Conservation (phyloP, 1,140 invertebrate species). For the Dryas iulia region DNA sequence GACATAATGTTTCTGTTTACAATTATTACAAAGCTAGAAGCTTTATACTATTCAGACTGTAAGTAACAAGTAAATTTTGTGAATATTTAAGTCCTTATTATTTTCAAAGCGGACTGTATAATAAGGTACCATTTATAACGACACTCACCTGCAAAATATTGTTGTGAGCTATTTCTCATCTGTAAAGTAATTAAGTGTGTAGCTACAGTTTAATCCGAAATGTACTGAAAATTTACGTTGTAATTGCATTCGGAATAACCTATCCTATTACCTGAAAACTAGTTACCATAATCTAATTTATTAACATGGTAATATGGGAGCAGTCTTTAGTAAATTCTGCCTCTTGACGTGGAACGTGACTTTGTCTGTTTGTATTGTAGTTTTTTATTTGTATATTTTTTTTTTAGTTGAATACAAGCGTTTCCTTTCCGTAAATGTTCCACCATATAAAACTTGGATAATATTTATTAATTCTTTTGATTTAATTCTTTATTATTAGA, state of each 20-base stretch:
- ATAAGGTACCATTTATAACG: background rate
- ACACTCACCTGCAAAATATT: background rate
- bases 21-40: background rate
- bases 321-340: background rate
- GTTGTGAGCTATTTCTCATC: conserved; percentile 8
- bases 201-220: conserved; percentile 9
- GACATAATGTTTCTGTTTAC: background rate
- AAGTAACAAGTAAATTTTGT: background rate
- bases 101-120: background rate
- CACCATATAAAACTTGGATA: too few relatives aligned
- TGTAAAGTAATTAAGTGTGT: conserved; percentile 10
- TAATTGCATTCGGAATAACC: conserved; percentile 23
- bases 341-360: background rate
- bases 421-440: too few relatives aligned
- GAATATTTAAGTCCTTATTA: background rate
- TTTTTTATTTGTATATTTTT: background rate
- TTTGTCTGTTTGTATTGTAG: background rate
- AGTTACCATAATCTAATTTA: conserved; percentile 6
- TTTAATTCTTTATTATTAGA: too few relatives aligned
- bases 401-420: background rate
- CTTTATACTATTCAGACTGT: background rate
- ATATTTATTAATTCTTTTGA: too few relatives aligned
- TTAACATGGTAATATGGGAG: background rate
- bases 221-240: conserved; percentile 16
- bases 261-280: conserved; percentile 16